A percentile compares a stretch with the other conserved stretches of the same genome.
phyloP scores from a whole-genome alignment of 2,797 vertebrate genomes.

The Sardinella longiceps region DNA sequence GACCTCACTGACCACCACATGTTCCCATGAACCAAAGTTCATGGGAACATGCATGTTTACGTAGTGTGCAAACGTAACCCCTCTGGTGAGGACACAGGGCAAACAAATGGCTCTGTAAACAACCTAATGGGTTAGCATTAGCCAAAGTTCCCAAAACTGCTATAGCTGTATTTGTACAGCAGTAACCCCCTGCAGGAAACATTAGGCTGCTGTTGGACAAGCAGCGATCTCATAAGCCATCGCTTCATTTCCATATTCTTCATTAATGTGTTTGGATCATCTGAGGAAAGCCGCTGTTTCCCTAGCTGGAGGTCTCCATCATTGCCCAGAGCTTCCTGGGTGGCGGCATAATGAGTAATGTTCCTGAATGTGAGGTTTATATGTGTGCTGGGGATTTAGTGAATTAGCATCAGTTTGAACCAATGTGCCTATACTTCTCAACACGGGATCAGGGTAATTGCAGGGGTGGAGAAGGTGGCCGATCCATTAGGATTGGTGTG shows the following conservation, averaged over 20 bases:
- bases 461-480: conserved; percentile 82
- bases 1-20: too few relatives aligned
- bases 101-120: conserved; percentile 68
- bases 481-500: conserved; percentile 84
- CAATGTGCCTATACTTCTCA: conserved; percentile 77
- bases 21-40: too few relatives aligned
- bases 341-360: conserved; percentile 80
- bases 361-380: conserved; percentile 83
- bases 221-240: conserved; percentile 86
- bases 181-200: conserved; percentile 63
- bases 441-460: conserved; percentile 83
- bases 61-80: conserved; percentile 49
- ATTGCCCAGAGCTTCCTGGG: conserved; percentile 78
- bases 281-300: conserved; percentile 74
- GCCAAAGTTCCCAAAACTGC: conserved; percentile 68
- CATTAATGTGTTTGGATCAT: conserved; percentile 84
- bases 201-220: conserved; percentile 77
- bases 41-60: too few relatives aligned
- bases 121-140: conserved; percentile 70
- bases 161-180: conserved; percentile 83
- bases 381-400: conserved; percentile 86
- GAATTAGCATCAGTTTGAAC: conserved; percentile 82
- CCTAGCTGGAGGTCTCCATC: conserved; percentile 78
- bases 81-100: conserved; percentile 62
- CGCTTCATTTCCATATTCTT: conserved; percentile 82